These are phyloP conservation scores for Zonitis immaculata DNA, from an alignment of 2,888 invertebrate species.

Conservation along the genomic window DNA sequence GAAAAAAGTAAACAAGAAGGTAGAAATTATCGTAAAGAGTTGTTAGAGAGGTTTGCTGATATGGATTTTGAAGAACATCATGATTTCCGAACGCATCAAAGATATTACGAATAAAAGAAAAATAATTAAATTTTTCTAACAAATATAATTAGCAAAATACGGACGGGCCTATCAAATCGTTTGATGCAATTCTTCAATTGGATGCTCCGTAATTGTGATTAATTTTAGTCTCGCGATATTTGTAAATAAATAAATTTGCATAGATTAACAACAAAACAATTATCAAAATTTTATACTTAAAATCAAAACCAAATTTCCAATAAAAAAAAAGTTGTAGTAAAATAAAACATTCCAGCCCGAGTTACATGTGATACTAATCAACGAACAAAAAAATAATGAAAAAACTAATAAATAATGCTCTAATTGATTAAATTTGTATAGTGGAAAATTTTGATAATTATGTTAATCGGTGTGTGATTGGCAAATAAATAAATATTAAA, in stretches of 20 bases:
- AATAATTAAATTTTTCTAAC: constrained; percentile 4
- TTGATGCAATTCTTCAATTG: constrained; percentile 44
- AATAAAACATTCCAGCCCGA: constrained; percentile 5
- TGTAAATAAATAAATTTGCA: neutral
- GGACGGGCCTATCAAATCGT: constrained; percentile 12
- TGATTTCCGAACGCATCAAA: constrained; percentile 43
- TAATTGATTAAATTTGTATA: neutral
- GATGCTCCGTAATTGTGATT: constrained; percentile 48
- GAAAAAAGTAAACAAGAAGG: constrained; percentile 42
- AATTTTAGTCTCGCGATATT: constrained; percentile 8
- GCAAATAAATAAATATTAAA: constrained; percentile 21
- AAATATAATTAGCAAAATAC: neutral
- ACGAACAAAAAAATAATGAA: neutral
- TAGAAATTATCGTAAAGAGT: constrained; percentile 45
- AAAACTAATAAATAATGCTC: no score
- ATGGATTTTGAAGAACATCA: constrained; percentile 47
- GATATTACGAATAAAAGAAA: constrained; percentile 42
- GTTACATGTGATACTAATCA: neutral
- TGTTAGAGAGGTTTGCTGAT: constrained; percentile 46
- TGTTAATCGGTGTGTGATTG: neutral
- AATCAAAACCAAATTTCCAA: neutral
- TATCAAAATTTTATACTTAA: neutral
- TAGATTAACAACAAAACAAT: neutral
- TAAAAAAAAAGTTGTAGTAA: neutral
- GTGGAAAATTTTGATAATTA: neutral